Conservation (phyloP, 2,113 vertebrate genomes). For the Corythornis vintsioides region DNA sequence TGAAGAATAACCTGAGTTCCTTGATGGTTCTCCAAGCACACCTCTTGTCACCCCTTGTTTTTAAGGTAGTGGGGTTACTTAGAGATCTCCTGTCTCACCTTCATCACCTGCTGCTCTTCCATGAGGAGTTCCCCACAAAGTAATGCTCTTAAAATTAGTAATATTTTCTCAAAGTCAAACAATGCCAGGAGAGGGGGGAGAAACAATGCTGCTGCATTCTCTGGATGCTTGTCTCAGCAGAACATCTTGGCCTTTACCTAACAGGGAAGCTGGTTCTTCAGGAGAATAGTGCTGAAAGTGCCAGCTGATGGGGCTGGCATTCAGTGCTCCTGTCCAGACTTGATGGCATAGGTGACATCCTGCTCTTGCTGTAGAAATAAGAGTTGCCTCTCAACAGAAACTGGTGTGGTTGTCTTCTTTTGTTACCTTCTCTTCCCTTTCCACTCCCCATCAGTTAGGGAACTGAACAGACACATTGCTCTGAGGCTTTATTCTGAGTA, state of each 20-base stretch:
- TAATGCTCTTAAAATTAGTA: neutral
- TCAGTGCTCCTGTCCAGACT: neutral
- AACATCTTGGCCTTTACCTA: neutral
- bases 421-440: neutral
- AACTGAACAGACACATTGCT: neutral
- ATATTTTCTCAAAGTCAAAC: neutral
- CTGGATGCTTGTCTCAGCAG: neutral
- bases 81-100: neutral
- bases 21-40: neutral
- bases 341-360: neutral
- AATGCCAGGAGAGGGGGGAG: no score
- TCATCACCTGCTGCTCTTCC: neutral
- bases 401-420: neutral
- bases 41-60: neutral
- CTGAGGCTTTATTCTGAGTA: neutral
- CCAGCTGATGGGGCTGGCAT: neutral
- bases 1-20: neutral
- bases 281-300: neutral
- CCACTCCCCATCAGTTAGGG: neutral
- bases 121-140: neutral
- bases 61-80: neutral
- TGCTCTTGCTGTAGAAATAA: neutral
- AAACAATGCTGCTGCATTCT: neutral
- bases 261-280: neutral
- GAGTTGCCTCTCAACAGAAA: neutral